Evolutionary conservation across 2,888 invertebrate genomes (phyloP).

Genomic region (Amblyjoppa proteus): DNA sequence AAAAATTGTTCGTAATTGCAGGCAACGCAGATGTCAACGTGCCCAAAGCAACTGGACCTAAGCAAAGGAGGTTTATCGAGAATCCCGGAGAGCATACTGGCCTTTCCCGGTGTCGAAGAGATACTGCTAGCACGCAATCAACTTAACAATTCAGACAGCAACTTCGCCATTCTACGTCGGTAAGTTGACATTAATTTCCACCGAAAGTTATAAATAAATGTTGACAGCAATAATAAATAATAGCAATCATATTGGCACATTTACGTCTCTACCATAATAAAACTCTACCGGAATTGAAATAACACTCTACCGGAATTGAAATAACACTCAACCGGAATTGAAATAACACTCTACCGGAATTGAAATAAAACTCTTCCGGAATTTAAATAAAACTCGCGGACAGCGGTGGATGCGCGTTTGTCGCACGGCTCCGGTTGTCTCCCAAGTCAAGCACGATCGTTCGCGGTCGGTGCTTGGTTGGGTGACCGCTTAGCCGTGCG

Average conservation of each 20-base stretch:
- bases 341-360: no score
- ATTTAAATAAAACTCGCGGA: no score
- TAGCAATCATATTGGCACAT: neutral
- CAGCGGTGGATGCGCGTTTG: no score
- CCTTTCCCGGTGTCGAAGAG: constrained; percentile 82
- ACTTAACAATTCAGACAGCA: constrained; percentile 79
- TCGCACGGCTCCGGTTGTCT: no score
- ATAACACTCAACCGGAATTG: no score
- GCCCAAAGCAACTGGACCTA: constrained; percentile 82
- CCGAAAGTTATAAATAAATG: neutral
- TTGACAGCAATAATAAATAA: constrained; percentile 12
- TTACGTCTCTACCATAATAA: no score
- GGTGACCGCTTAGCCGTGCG: no score
- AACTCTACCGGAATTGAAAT: no score
- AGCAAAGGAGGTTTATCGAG: constrained; percentile 83
- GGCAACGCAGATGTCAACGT: constrained; percentile 77
- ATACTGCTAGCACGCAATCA: constrained; percentile 82
- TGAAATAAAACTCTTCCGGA: no score
- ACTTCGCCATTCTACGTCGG: constrained; percentile 80
- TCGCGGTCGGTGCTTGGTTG: no score
- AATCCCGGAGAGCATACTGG: constrained; percentile 82
- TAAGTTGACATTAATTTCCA: constrained; percentile 65
- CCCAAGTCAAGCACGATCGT: no score
- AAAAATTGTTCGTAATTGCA: constrained; percentile 59
- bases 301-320: no score